Conservation (phyloP, 2,888 invertebrate species). For the Chymomyza caudatula region DNA sequence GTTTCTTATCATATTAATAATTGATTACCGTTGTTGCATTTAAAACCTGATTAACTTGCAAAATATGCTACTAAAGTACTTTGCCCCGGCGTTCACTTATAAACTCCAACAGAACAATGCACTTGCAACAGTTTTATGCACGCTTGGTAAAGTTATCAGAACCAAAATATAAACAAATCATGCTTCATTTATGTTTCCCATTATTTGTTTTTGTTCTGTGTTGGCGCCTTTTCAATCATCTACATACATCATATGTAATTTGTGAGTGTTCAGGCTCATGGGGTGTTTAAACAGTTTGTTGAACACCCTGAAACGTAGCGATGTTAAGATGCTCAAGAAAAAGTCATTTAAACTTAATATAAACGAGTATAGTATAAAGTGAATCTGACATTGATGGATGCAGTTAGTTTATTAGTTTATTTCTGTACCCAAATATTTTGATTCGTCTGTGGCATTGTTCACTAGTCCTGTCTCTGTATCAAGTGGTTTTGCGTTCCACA, state of each 20-base stretch:
- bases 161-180: not conserved
- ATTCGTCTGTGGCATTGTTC: too few relatives aligned
- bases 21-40: constrained; percentile 1
- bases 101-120: constrained; percentile 7
- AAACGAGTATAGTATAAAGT: too few relatives aligned
- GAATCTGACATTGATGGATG: too few relatives aligned
- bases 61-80: constrained; percentile 27
- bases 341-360: too few relatives aligned
- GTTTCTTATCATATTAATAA: constrained; percentile 26
- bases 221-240: constrained; percentile 23
- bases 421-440: too few relatives aligned
- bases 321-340: too few relatives aligned
- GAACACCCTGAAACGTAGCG: too few relatives aligned
- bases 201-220: constrained; percentile 34
- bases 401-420: too few relatives aligned
- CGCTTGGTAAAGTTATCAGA: constrained; percentile 30
- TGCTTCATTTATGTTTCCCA: constrained; percentile 4
- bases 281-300: too few relatives aligned
- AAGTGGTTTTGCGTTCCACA: too few relatives aligned
- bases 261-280: too few relatives aligned
- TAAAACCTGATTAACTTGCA: constrained; percentile 9
- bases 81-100: not conserved
- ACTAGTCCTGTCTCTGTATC: too few relatives aligned
- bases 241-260: not conserved
- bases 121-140: constrained; percentile 25